Base-by-base conservation (phyloP, 2,888 invertebrate genomes). In the Yponomeuta evonymella region DNA sequence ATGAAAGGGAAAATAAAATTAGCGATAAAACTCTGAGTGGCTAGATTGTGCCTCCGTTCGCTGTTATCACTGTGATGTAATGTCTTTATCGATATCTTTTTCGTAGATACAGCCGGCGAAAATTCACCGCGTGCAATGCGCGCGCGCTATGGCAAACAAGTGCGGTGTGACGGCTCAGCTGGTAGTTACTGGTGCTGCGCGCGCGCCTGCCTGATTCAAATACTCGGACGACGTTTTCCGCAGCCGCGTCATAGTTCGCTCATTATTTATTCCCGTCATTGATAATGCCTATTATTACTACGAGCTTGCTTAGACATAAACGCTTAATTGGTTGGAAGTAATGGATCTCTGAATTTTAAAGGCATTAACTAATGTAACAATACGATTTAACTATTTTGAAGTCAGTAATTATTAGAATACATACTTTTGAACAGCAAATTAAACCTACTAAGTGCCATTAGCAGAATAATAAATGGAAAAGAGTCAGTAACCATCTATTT, bases 51-150 rank as follows among this genome's bases (percentile, higher is more conserved):
- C 36, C 36, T 67, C 48, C 65, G 67, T 30, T 67, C 33, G 10
- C 65, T 67, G 67, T 91, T 91, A 91, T 91, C 91, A 87, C 71
- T 79, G 84, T 90, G 91, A 90, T 90, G 89, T 90, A 90, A 90
- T 81, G 84, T 87, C 89, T 84, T 90, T 91, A 91, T 91, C 91
- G 89, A 82, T 82, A 69, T 69, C 69, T 29, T 69, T 29, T 51
- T n/a, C 67, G 48, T 67, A 67, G 48, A 67, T 23, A 84, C 84
- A 86, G 65, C 65, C 65, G 65, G 65, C 15, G 51, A 58, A 58
- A 3, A 67, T 33, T 36, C 48, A 23, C 11, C 5, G 51, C 48
- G 48, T 51, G 48, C 30, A 30, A 62, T 70, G 36, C 63, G 70
- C 70, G 70, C 48, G 70, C 51, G 68, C 74, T 73, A 64, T 74